Evolutionary conservation across 2,888 invertebrate species (phyloP).

Genomic region (Synanthedon vespiformis): DNA sequence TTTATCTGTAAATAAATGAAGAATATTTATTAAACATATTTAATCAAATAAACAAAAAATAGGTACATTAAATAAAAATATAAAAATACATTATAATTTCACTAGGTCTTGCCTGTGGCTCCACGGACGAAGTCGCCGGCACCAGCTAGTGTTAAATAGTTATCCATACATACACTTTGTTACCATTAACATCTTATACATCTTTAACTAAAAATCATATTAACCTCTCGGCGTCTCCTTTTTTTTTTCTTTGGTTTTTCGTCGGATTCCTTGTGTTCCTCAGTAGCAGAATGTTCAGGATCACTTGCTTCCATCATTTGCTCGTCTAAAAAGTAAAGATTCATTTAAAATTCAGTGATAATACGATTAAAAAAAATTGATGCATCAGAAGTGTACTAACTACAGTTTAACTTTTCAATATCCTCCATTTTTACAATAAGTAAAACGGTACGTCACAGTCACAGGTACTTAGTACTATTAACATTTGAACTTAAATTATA

Average conservation of each 20-base stretch:
- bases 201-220: conserved; percentile 32
- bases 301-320: conserved; percentile 58
- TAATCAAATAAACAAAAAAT: background rate
- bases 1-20: conserved; percentile 30
- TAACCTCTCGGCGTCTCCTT: conserved; percentile 54
- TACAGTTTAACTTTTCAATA: conserved; percentile 55
- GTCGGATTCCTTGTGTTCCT: conserved; percentile 44
- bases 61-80: too few relatives aligned
- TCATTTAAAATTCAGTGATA: background rate
- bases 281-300: conserved; percentile 50
- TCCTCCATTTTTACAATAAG: conserved; percentile 32
- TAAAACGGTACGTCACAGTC: too few relatives aligned
- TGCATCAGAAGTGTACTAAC: conserved; percentile 28
- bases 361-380: background rate
- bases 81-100: too few relatives aligned
- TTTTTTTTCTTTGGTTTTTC: conserved; percentile 54
- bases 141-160: background rate
- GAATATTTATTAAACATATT: background rate
- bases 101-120: too few relatives aligned
- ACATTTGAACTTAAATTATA: too few relatives aligned
- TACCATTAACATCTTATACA: background rate
- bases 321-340: conserved; percentile 33
- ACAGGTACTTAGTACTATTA: too few relatives aligned
- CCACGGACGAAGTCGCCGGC: too few relatives aligned
- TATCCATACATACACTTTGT: background rate